Evolutionary conservation across 2,113 vertebrate species (phyloP).

Genomic region (Acinonyx jubatus): DNA sequence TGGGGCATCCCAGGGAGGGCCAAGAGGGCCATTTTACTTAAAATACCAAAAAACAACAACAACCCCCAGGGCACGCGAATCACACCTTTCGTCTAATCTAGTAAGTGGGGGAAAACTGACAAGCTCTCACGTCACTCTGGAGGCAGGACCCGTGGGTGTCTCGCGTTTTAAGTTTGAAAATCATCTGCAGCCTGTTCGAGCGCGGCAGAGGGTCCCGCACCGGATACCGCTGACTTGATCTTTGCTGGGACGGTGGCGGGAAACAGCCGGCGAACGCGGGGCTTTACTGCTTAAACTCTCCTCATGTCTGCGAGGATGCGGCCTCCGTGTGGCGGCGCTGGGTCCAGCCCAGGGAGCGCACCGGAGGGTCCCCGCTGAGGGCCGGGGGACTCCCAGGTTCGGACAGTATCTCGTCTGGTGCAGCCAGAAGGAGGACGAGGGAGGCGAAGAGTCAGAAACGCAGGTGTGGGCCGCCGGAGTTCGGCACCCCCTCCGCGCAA

Average conservation of each 20-base stretch:
- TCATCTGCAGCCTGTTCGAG: neutral
- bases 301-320: neutral
- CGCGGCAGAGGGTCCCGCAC: neutral
- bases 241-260: neutral
- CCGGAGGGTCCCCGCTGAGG: neutral
- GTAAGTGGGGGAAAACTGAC: neutral
- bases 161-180: neutral
- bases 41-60: neutral
- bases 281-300: neutral
- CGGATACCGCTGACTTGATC: rapidly evolving
- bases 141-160: neutral
- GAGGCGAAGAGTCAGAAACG: neutral
- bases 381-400: no score
- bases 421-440: neutral
- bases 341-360: neutral
- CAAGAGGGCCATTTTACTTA: neutral
- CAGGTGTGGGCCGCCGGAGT: neutral
- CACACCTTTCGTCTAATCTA: neutral
- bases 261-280: neutral
- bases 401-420: rapidly evolving
- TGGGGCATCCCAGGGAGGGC: neutral
- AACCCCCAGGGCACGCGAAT: neutral
- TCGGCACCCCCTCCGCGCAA: no score
- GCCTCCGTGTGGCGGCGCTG: neutral
- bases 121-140: neutral